Evolutionary conservation across 2,888 invertebrate genomes (phyloP).

Genomic region (Ophioninae sp.): DNA sequence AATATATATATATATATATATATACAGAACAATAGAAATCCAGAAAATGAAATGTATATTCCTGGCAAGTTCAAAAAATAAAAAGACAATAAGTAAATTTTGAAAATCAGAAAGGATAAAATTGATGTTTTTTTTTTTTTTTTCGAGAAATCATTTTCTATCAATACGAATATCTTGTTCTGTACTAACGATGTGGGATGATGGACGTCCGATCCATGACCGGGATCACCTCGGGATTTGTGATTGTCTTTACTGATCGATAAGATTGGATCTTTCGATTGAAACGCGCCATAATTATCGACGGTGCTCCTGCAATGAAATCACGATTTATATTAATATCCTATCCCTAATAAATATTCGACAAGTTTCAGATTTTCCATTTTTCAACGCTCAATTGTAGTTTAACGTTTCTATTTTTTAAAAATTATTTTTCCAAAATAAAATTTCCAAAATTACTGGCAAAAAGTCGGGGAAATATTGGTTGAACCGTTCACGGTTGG

Average conservation of each 20-base stretch:
- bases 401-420: too few relatives aligned
- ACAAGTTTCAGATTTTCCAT: too few relatives aligned
- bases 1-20: too few relatives aligned
- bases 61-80: background rate
- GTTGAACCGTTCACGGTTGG: background rate
- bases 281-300: conserved; percentile 80
- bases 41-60: background rate
- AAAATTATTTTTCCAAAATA: too few relatives aligned
- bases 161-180: background rate
- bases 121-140: background rate
- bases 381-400: too few relatives aligned
- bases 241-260: conserved; percentile 77
- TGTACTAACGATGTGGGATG: conserved; percentile 87
- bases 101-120: too few relatives aligned
- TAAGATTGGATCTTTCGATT: conserved; percentile 83
- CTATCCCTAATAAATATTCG: too few relatives aligned
- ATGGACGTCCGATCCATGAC: conserved; percentile 82
- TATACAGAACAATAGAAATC: too few relatives aligned
- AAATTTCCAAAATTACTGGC: too few relatives aligned
- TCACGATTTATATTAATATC: background rate
- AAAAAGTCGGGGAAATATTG: too few relatives aligned
- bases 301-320: conserved; percentile 71
- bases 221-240: conserved; percentile 75
- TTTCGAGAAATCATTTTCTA: background rate
- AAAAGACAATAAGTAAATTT: background rate